Evolutionary conservation across 2,113 vertebrate genomes (phyloP).

Genomic region (Cyanistes caeruleus): DNA sequence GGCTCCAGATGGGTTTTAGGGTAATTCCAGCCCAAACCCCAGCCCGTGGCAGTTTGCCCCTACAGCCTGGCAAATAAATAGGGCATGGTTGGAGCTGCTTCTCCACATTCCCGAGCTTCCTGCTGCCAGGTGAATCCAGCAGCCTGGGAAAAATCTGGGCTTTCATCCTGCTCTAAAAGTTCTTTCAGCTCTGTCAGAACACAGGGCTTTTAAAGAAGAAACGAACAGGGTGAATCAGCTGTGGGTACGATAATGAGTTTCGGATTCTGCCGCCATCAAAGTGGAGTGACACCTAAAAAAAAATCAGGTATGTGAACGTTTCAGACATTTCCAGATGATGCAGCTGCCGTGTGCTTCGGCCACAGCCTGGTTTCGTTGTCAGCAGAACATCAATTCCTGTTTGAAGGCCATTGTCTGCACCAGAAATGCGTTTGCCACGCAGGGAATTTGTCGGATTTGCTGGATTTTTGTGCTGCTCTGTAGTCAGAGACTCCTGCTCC

Average conservation of each 20-base stretch:
- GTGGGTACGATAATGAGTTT: background rate
- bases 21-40: background rate
- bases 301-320: background rate
- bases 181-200: background rate
- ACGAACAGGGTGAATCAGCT: accelerated
- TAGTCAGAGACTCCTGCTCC: background rate
- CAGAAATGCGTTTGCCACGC: background rate
- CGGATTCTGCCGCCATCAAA: background rate
- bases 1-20: background rate
- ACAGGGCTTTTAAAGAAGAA: background rate
- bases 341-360: background rate
- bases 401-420: background rate
- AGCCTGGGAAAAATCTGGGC: background rate
- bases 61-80: accelerated
- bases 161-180: background rate
- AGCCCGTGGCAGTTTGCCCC: background rate
- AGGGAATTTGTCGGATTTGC: background rate
- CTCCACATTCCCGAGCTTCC: accelerated
- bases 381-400: background rate
- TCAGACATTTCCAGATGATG: background rate
- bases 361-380: background rate
- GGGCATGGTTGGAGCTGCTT: background rate
- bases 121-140: background rate
- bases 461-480: background rate
- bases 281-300: background rate